These are phyloP conservation scores for Acropora tenuis DNA, from an alignment of 64 coral and sea anemone genomes.

Conservation along the genomic window DNA sequence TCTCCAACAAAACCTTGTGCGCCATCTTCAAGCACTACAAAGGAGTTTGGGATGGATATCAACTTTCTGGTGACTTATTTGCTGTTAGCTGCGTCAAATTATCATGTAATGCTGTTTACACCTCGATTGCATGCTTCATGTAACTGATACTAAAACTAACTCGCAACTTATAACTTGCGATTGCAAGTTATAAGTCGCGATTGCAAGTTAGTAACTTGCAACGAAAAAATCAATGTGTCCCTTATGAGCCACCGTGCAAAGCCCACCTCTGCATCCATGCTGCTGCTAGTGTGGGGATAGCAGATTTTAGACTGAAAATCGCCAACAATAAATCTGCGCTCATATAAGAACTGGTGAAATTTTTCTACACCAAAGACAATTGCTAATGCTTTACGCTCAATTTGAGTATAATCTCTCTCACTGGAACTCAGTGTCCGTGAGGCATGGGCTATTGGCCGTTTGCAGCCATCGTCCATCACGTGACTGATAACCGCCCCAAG, in stretches of 20 bases:
- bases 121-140: no score
- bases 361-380: conserved; percentile 60
- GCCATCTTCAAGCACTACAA: no score
- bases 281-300: conserved; percentile 46
- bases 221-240: no score
- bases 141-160: no score
- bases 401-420: conserved; percentile 75
- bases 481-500: conserved; percentile 63
- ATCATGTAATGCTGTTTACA: no score
- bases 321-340: conserved; percentile 46
- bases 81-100: no score
- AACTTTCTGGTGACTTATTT: no score
- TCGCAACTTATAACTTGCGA: no score
- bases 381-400: conserved; percentile 57
- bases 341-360: conserved; percentile 62
- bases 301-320: conserved; percentile 23
- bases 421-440: conserved; percentile 52
- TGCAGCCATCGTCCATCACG: conserved; percentile 66
- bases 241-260: neutral
- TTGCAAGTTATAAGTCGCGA: no score
- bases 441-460: conserved; percentile 73
- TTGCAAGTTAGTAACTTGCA: no score
- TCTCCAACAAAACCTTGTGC: no score
- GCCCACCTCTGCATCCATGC: conserved; percentile 58
- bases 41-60: no score